Base-by-base conservation (phyloP, 2,888 invertebrate species). In the Antheraea yamamai region DNA sequence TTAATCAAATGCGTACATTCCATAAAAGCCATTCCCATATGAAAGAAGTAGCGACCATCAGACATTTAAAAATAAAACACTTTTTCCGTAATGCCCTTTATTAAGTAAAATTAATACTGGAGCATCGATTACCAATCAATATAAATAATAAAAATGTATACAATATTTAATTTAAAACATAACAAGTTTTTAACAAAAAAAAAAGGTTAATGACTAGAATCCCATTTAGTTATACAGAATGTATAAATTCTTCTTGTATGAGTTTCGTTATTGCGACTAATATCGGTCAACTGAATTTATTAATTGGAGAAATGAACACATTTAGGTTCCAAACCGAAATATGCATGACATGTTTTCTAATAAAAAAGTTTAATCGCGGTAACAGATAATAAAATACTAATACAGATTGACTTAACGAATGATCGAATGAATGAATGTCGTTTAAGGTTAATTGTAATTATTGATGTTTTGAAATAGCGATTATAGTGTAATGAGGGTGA, bases 61-160 rank as follows among this genome's bases (percentile, higher is more conserved):
- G 47, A 47, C 47, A 47, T 8, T 47, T 75, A 75, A 75, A 61
- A 23, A 55, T 20, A n/a, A 23, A 75, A 72, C 14, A 76, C 79
- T 73, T 75, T 77, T 78, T 74, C 39, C 71, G 39, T 88, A 82
- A 89, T 90, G 89, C 91, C 88, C 89, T 94, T 93, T 93, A 94
- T 92, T 93, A 87, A 89, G 82, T 81, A 84, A 78, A 80, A 85
- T 90, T 91, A 92, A 92, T 92, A 92, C 84, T 89, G 87, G 92
- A 93, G 93, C 91, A 91, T 85, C 83, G 79, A 72, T 79, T 89
- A 90, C 89, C 87, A 89, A 91, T 92, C 87, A 87, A 84, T 89
- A 86, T 90, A 91, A 91, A 88, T 88, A 89, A 87, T 91, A 92
- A 89, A 93, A 91, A 92, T 91, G 89, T 93, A 90, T 91, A 92